These are phyloP conservation scores for Sisyra terminalis DNA, from an alignment of 2,888 invertebrate genomes.

Conservation along the genomic window DNA sequence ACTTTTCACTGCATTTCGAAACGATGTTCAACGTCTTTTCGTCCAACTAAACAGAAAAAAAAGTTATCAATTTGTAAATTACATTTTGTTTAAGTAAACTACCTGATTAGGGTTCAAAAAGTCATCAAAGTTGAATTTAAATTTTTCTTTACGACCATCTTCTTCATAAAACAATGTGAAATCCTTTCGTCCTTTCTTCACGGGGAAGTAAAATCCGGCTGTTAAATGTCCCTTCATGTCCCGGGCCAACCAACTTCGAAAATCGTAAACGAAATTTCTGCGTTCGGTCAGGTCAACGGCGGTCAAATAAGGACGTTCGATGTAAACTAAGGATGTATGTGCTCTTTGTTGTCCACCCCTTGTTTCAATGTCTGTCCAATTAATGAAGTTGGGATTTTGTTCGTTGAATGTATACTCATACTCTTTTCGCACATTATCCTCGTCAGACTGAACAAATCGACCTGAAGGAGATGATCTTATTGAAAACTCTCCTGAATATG, in stretches of 20 bases:
- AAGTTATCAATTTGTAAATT: constrained; percentile 1
- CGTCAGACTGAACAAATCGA: constrained; percentile 72
- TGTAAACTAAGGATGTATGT: constrained; percentile 56
- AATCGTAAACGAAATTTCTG: constrained; percentile 73
- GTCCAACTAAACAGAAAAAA: constrained; percentile 32
- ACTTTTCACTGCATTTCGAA: constrained; percentile 51
- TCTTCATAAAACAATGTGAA: constrained; percentile 68
- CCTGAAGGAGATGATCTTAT: constrained; percentile 28
- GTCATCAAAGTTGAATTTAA: constrained; percentile 57
- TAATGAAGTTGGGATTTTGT: constrained; percentile 56
- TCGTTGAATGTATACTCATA: constrained; percentile 64
- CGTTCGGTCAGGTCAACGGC: constrained; percentile 78
- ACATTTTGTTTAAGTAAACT: constrained; percentile 12
- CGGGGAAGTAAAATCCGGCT: constrained; percentile 75
- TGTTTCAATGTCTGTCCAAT: constrained; percentile 73
- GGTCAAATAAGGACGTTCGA: constrained; percentile 60
- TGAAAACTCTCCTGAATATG: too few relatives aligned
- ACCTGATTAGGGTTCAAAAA: constrained; percentile 44
- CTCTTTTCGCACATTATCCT: constrained; percentile 58
- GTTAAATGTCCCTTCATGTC: constrained; percentile 69
- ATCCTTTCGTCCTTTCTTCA: constrained; percentile 37
- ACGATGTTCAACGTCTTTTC: constrained; percentile 42
- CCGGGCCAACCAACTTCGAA: constrained; percentile 62
- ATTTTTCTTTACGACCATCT: constrained; percentile 43
- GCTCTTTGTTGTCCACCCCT: constrained; percentile 36